Base-by-base conservation (phyloP, 1,140 invertebrate species). In the Andricus grossulariae region DNA sequence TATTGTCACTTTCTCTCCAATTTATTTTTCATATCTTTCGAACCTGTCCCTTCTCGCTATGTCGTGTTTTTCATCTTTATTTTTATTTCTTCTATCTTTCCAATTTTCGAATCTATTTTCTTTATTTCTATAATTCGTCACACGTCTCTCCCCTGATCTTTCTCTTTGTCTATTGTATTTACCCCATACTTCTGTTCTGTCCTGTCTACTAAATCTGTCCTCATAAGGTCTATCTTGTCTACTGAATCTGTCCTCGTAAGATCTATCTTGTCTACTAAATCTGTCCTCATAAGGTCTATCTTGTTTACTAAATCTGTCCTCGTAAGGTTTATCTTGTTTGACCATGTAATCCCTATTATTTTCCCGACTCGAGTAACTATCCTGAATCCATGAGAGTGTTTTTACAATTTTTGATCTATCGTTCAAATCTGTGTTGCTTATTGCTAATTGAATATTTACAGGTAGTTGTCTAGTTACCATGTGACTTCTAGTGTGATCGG, bases 381-480 rank as follows among this genome's bases (percentile, higher is more conserved):
- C 50, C 51, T 76, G n/a, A n/a, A n/a, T n/a, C n/a, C n/a, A n/a
- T n/a, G n/a, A n/a, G n/a, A n/a, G 45, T 15, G 74, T 72, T 51
- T 72, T 19, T 8, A 66, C 71, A 50, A 80, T 16, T n/a, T 51
- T 45, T 8, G 71, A 71, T 1, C 54, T 76, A 15, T 76, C 50
- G 8, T n/a, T 57, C 19, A 72, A 80, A 55, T 80, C 71, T 15
- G 72, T 16, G 15, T 74, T 66, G 3, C 72, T 74, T 13, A 80
- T 45, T 11, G 57, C 57, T 45, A 72, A 71, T 7, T 74, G 39
- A n/a, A 76, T 66, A 16, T 74, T 45, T 50, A 73, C 72, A 7
- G 78, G 78, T 12, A 80, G 16, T 72, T 80, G 71, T 32, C 72
- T 52, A 3, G 76, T 50, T 12, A 80, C 72, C 15, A 45, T 73